Base-by-base conservation (phyloP, 2,113 vertebrate genomes). In the Lathamus discolor region DNA sequence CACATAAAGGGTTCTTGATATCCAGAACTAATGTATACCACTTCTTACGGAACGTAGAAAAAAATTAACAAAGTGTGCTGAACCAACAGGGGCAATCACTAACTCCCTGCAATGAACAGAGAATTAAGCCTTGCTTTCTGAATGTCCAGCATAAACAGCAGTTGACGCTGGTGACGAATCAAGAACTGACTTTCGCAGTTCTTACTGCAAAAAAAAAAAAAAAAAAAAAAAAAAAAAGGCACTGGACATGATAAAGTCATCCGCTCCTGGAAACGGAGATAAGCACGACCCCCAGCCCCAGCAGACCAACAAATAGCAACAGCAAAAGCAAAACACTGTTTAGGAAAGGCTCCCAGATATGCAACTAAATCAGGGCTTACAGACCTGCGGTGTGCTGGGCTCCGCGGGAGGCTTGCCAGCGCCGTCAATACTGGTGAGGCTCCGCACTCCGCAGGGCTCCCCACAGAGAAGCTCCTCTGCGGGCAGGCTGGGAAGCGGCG, bases 361-460 rank as follows among this genome's bases (percentile, higher is more conserved):
- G 43, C 17, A 44, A 44, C 17, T 18, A 57, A 57, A 13, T 20
- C 31, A n/a, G 33, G 19, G 31, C 31, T n/a, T 57, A 57, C 55
- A 57, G 19, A 57, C 55, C 55, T 57, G 55, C 0, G 5, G 31
- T 23, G 5, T 19, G 5, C n/a, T 6, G 8, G 31, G 19, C 0
- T 57, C 8, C 55, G 55, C 55, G 19, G 20, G 5, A 12, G 19
- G 20, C 0, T 57, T 33, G 3, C 19, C 55, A 57, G 2, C 5
- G 12, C 44, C 17, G 17, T 44, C 44, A 44, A 18, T 44, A 44
- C 44, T 44, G 17, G 13, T 1, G 4, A 18, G 19, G 31, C 31
- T n/a, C 8, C 0, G 19, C 13, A 14, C 13, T 9, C 8, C 55
- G 0, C 6, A 27, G 49, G 24, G 13, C 24, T 51, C 49, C 44